Evolutionary conservation across 2,797 vertebrate genomes (phyloP).

Genomic region (Sus cebifrons): DNA sequence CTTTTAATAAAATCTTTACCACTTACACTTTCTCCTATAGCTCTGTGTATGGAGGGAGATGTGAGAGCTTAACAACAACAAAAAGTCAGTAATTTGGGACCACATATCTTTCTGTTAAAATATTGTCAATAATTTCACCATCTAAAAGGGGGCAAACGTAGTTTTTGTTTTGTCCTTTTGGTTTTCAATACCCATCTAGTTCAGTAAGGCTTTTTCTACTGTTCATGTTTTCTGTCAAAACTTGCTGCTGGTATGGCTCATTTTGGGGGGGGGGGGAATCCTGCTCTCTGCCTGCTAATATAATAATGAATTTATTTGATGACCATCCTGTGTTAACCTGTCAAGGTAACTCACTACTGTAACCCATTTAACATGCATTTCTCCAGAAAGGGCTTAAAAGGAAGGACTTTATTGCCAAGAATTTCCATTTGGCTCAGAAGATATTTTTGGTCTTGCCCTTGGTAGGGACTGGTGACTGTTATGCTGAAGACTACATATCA

Average conservation of each 20-base stretch:
- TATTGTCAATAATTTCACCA: neutral
- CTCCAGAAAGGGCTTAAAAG: constrained; percentile 43
- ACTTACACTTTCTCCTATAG: constrained; percentile 30
- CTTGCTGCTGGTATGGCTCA: neutral
- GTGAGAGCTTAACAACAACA: neutral
- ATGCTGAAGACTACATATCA: constrained; percentile 14
- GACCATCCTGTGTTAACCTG: constrained; percentile 9
- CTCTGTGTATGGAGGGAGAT: neutral
- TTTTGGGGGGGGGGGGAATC: neutral
- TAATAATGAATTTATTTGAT: constrained; percentile 18
- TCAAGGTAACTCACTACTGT: constrained; percentile 14
- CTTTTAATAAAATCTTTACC: constrained; percentile 45
- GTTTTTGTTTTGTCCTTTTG: constrained; percentile 69
- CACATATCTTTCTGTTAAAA: constrained; percentile 52
- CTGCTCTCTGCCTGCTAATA: neutral
- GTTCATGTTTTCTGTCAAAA: constrained; percentile 56
- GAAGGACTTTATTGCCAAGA: constrained; percentile 3
- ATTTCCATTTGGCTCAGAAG: constrained; percentile 49
- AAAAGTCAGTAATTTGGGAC: neutral
- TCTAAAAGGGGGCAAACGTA: constrained; percentile 21
- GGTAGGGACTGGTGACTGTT: constrained; percentile 34
- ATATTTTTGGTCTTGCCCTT: constrained; percentile 80
- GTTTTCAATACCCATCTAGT: neutral
- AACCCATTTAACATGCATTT: constrained; percentile 39
- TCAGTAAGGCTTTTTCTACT: constrained; percentile 3